phyloP scores from a whole-genome alignment of 2,797 vertebrate species.

The Manis pentadactyla region DNA sequence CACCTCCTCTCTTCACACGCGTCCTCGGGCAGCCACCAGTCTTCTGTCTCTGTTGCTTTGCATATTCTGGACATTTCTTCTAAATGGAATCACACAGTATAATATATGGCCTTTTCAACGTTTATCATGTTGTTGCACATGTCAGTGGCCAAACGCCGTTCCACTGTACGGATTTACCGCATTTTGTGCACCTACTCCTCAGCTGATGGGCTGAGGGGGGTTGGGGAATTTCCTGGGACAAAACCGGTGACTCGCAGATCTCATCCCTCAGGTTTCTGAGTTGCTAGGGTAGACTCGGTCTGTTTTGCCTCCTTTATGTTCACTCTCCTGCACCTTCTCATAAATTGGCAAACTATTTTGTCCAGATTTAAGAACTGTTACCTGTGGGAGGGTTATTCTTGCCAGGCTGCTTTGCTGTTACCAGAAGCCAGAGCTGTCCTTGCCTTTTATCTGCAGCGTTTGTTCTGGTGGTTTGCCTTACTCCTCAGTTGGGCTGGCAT shows the following conservation, averaged over 20 bases:
- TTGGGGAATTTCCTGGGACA: neutral
- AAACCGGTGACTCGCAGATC: accelerated
- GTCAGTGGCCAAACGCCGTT: neutral
- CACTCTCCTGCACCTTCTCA: neutral
- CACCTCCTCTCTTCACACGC: neutral
- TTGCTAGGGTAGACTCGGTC: accelerated
- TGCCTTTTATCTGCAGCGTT: neutral
- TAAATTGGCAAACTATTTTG: neutral
- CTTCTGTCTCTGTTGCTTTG: neutral
- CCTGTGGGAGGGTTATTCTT: neutral
- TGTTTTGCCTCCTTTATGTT: neutral
- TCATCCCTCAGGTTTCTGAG: neutral
- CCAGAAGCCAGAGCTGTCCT: neutral
- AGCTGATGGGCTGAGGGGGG: too few species aligned
- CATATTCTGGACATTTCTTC: neutral
- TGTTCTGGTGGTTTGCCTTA: neutral
- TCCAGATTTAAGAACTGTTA: neutral
- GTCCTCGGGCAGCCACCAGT: neutral
- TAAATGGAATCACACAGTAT: neutral
- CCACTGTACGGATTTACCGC: accelerated
- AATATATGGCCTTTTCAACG: neutral
- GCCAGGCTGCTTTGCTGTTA: accelerated
- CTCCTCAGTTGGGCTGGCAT: accelerated
- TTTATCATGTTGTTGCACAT: accelerated
- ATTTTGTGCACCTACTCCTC: accelerated